phyloP scores from a whole-genome alignment of 2,888 invertebrate genomes.

The Notodonta dromedarius region DNA sequence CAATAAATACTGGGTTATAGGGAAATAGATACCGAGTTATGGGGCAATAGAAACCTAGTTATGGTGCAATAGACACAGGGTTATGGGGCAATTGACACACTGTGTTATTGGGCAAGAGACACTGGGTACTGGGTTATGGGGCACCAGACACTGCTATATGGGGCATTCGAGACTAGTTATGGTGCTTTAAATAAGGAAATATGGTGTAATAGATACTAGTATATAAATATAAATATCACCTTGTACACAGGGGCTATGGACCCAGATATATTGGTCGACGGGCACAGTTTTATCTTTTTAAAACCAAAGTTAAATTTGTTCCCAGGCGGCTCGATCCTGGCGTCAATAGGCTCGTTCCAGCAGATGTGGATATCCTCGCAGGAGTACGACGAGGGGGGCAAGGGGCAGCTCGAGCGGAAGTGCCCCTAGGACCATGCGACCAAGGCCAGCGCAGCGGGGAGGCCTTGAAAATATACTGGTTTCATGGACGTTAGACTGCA shows the following conservation, averaged over 20 bases:
- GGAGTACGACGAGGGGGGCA: slow-evolving; percentile 99
- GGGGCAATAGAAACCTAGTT: too few relatives aligned
- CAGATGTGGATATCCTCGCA: slow-evolving; percentile 99
- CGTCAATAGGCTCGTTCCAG: slow-evolving; percentile 99
- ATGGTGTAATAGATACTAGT: too few relatives aligned
- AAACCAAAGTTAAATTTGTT: slow-evolving; percentile 6
- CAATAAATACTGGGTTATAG: neutral
- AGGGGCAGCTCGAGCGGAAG: slow-evolving; percentile 98
- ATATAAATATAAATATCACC: too few relatives aligned
- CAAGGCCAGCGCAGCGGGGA: neutral
- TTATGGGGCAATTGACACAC: too few relatives aligned
- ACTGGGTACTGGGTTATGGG: too few relatives aligned
- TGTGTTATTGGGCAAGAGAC: too few relatives aligned
- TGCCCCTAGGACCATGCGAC: slow-evolving; percentile 86
- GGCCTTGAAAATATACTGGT: slow-evolving; percentile 17
- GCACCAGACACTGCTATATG: too few relatives aligned
- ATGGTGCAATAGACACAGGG: too few relatives aligned
- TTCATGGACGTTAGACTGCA: slow-evolving; percentile 6
- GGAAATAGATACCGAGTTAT: too few relatives aligned
- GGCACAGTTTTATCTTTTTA: neutral
- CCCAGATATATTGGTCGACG: neutral
- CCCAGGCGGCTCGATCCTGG: slow-evolving; percentile 95
- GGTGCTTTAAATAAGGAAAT: too few relatives aligned
- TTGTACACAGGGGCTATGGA: too few relatives aligned
- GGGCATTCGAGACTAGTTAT: too few relatives aligned